phyloP scores from a whole-genome alignment of 2,113 vertebrate genomes.

The Brienomyrus brachyistius region DNA sequence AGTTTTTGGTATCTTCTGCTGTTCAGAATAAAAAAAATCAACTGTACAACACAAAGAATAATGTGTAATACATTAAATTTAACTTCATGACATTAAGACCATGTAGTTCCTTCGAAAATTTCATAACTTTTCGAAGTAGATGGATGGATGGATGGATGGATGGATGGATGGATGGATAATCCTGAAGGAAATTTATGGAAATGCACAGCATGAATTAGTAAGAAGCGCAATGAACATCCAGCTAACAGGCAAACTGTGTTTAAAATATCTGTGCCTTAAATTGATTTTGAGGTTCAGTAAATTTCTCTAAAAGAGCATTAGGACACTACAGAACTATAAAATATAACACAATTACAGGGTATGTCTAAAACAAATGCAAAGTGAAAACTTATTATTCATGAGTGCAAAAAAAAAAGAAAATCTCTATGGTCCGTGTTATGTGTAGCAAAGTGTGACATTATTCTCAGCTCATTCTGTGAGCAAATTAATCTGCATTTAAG shows the following conservation, averaged over 20 bases:
- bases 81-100: neutral
- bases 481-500: neutral
- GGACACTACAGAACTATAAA: neutral
- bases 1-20: neutral
- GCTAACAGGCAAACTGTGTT: neutral
- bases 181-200: too few species aligned
- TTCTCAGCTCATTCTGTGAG: neutral
- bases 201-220: neutral
- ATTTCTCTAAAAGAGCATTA: neutral
- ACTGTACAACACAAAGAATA: neutral
- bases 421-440: neutral
- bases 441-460: neutral
- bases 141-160: too few species aligned
- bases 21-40: neutral
- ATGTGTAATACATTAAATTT: neutral
- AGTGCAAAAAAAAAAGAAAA: neutral
- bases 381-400: constrained; percentile 2
- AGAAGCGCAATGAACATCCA: neutral
- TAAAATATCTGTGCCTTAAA: neutral
- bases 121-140: neutral
- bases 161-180: too few species aligned
- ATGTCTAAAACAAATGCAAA: neutral
- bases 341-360: neutral
- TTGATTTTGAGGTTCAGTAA: neutral
- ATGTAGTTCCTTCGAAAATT: neutral